Evolutionary conservation across 2,113 vertebrate species (phyloP).

Genomic region (Melanerpes formicivorus): DNA sequence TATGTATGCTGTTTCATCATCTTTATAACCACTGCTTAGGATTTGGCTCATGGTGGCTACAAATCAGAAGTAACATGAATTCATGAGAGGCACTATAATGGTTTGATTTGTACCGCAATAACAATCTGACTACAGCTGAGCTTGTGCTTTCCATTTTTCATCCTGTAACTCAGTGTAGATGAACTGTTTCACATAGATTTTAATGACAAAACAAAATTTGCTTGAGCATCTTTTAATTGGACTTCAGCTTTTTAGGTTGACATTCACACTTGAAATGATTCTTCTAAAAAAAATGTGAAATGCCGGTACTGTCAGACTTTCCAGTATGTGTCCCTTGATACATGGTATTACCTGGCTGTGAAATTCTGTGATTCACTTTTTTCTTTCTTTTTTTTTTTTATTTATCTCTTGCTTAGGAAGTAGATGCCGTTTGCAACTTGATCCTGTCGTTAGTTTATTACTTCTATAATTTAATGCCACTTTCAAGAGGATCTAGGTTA

Average conservation of each 20-base stretch:
- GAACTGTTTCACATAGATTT: background rate
- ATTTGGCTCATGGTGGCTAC: background rate
- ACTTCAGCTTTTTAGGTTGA: background rate
- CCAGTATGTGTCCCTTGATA: background rate
- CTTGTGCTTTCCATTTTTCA: background rate
- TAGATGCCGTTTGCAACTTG: slow-evolving; percentile 94
- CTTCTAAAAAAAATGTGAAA: background rate
- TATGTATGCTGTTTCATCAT: background rate
- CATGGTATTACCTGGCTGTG: background rate
- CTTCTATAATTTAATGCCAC: slow-evolving; percentile 99
- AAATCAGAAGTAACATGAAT: background rate
- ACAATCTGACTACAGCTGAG: background rate
- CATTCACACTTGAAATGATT: background rate
- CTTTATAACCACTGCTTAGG: background rate
- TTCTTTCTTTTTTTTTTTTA: background rate
- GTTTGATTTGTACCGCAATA: background rate
- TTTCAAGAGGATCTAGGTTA: slow-evolving; percentile 96
- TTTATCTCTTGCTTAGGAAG: slow-evolving; percentile 80
- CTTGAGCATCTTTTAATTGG: background rate
- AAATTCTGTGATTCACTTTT: background rate
- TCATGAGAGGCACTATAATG: background rate
- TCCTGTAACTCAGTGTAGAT: background rate
- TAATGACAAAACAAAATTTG: background rate
- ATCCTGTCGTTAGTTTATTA: slow-evolving; percentile 97
- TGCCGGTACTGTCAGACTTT: background rate